Conservation (phyloP, 1,140 invertebrate species). For the Achroia grisella region DNA sequence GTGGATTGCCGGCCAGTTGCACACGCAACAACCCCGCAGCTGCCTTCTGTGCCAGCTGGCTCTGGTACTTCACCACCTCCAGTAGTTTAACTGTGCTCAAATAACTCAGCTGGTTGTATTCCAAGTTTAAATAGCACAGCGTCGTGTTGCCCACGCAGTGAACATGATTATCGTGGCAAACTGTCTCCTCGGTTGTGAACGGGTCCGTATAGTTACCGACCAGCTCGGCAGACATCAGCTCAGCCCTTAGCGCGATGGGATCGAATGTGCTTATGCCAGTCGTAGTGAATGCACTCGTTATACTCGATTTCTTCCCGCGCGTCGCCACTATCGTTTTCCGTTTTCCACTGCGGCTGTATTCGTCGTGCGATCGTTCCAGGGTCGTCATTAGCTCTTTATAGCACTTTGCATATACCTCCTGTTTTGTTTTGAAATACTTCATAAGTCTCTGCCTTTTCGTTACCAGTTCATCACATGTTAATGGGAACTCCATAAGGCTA, state of each 20-base stretch:
- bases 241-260: not conserved
- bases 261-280: not conserved
- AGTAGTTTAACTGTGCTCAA: slow-evolving; percentile 4
- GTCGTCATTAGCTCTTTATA: slow-evolving; percentile 1
- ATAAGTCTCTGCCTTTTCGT: slow-evolving; percentile 9
- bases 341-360: slow-evolving; percentile 1
- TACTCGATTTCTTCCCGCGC: not conserved
- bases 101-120: slow-evolving; percentile 17
- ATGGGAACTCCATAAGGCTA: slow-evolving; percentile 15
- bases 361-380: not conserved
- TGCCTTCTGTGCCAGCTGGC: not conserved
- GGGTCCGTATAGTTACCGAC: slow-evolving; percentile 8
- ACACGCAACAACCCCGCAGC: slow-evolving; percentile 11
- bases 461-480: slow-evolving; percentile 14
- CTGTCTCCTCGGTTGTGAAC: slow-evolving; percentile 2
- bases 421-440: slow-evolving; percentile 10
- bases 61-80: slow-evolving; percentile 15
- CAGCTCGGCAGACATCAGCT: slow-evolving; percentile 5
- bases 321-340: too few species aligned
- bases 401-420: slow-evolving; percentile 11
- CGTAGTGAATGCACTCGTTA: not conserved
- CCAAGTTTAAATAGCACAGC: slow-evolving; percentile 16
- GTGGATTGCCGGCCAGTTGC: slow-evolving; percentile 15
- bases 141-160: slow-evolving; percentile 17
- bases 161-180: not conserved